Base-by-base conservation (phyloP, 2,113 vertebrate genomes). In the Chrysochloris asiatica region DNA sequence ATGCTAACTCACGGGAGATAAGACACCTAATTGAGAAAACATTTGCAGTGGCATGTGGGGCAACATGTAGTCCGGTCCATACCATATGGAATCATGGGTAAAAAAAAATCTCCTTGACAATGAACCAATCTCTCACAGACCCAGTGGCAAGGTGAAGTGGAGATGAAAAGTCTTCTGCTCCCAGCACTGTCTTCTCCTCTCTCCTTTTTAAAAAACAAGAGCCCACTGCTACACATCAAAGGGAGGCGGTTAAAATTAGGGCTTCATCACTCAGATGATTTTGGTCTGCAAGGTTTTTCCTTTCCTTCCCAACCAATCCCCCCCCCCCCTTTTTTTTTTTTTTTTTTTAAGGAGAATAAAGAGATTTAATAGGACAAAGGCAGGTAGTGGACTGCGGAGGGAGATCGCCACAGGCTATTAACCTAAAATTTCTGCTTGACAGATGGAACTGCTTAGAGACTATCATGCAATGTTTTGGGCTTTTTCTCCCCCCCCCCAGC, bases 11-110 rank as follows among this genome's bases (percentile, higher is more conserved):
- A 98, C 98, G 98, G 98, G 98, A 99, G 99, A 99, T 99, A 99
- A 99, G 98, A 99, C 99, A 98, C 98, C 99, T 99, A 98, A 99
- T 99, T 98, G 98, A 99, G 98, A 98, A 99, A 99, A 99, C 99
- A 98, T 98, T 99, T 98, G 98, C 99, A 98, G 98, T 99, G 99
- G 99, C 99, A 99, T 99, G 99, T 98, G 98, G 99, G 99, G 98
- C 98, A 99, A 99, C 99, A 99, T 99, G 99, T 98, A 99, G 98
- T 98, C 98, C 98, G 97, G 98, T 98, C 98, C 98, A 98, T 98
- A 98, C 98, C 99, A 99, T 98, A 99, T 99, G 99, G 99, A 99
- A 99, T 99, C 99, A 99, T 99, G 99, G 99, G 99, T 99, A 99
- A 99, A 99, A 99, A 98, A 98, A 98, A 97, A 95, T 95, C 98